phyloP scores from a whole-genome alignment of 2,113 vertebrate species.

The Micromys minutus region DNA sequence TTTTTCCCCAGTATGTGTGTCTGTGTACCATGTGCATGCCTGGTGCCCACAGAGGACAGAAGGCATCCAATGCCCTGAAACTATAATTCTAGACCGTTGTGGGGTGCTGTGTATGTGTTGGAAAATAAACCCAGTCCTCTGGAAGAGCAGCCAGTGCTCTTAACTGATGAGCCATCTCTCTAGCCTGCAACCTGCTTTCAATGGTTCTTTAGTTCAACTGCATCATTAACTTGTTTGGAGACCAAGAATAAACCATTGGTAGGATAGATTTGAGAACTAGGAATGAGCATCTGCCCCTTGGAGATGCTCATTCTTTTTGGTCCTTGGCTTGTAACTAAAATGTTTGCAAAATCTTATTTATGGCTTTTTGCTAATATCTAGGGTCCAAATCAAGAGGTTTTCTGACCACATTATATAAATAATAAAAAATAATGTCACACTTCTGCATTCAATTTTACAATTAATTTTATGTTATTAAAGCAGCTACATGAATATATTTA shows the following conservation, averaged over 20 bases:
- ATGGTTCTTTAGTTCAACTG: not conserved
- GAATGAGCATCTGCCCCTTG: too few relatives aligned
- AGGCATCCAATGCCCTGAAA: not conserved
- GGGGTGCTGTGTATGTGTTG: not conserved
- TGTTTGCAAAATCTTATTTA: not conserved
- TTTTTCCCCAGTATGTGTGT: not conserved
- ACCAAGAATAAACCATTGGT: not conserved
- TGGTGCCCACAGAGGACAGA: not conserved
- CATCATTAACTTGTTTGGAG: not conserved
- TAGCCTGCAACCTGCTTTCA: not conserved
- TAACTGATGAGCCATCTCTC: not conserved
- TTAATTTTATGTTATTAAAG: constrained; percentile 30
- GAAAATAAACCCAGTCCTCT: not conserved
- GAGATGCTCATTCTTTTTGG: not conserved
- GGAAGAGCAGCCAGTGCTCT: not conserved
- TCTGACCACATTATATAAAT: not conserved
- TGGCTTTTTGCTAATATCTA: not conserved
- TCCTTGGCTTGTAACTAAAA: not conserved
- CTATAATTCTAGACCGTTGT: not conserved
- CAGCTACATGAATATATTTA: not conserved
- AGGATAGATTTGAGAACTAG: not conserved
- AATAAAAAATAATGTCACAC: not conserved
- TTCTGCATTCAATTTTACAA: not conserved
- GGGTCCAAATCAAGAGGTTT: not conserved
- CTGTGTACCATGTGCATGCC: not conserved